Base-by-base conservation (phyloP, 2,113 vertebrate species). In the Lamprologus callipterus region DNA sequence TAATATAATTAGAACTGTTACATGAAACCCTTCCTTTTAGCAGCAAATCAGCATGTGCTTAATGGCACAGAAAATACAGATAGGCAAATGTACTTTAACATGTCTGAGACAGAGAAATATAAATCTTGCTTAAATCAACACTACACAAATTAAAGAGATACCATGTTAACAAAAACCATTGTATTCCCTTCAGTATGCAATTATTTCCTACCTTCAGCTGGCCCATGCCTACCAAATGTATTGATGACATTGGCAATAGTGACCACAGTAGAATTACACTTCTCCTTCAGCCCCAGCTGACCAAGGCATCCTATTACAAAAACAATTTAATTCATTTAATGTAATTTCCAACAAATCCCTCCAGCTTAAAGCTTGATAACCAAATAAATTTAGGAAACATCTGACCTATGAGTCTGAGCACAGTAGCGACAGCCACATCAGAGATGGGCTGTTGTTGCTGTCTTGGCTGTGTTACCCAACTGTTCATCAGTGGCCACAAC, bases 401-500 rank as follows among this genome's bases (percentile, higher is more conserved):
- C 97, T 96, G 89, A 99, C 99, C 99, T 45, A 99, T 97, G 45
- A 99, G 97, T 89, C 98, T 95, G 40, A 99, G 96, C 3, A 97
- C 96, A 31, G 97, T 93, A 2, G 97, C 97, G 4, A 98, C 89
- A 6, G 97, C 96, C 31, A 96, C 88, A 63, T 99, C 97, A 5
- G 95, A 94, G 86, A 97, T n/a, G 1, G 95, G 51, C 26, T 51
- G 70, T 94, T 97, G 54, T 89, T 91, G 55, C 87, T 91, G 93
- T 91, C 97, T 97, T 70, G 97, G 96, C 75, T 97, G 97, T 16
- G 96, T 96, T 86, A 99, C 93, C 98, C 98, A 99, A 9, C 95
- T 95, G 91, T 99, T 98, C 98, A 99, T 97, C 3, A 97, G 90
- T 23, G 99, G 99, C 99, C 99, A 99, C 84, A 99, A 95, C 78